Evolutionary conservation across 2,888 invertebrate species (phyloP).

Genomic region (Beris chalybata): DNA sequence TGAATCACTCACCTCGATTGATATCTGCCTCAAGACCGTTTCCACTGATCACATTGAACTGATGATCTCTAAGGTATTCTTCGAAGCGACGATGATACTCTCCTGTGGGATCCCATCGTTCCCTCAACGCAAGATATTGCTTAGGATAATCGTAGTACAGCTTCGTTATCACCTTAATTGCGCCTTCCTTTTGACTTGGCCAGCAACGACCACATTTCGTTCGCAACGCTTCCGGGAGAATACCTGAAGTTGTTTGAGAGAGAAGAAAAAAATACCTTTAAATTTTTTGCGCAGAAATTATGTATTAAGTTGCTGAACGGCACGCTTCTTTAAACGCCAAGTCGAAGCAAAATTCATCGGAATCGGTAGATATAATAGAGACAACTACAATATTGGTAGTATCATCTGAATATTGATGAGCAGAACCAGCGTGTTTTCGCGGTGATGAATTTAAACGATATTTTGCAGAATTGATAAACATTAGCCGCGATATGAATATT

Average conservation of each 20-base stretch:
- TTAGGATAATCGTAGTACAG: conserved; percentile 64
- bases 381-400: no score
- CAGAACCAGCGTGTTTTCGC: no score
- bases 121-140: conserved; percentile 68
- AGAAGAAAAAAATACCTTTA: no score
- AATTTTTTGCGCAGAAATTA: no score
- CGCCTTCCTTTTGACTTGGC: conserved; percentile 65
- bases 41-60: conserved; percentile 43
- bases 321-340: no score
- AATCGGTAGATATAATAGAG: no score
- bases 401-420: no score
- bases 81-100: conserved; percentile 62
- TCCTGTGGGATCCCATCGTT: conserved; percentile 73
- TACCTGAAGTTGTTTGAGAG: conserved; percentile 57
- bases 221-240: conserved; percentile 70
- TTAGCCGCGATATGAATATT: no score
- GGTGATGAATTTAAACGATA: no score
- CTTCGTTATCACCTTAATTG: conserved; percentile 69
- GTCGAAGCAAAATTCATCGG: no score
- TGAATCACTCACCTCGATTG: conserved; percentile 19
- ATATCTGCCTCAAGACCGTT: conserved; percentile 35
- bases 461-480: no score
- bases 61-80: conserved; percentile 45
- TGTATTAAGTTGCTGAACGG: no score
- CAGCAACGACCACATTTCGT: conserved; percentile 69